Evolutionary conservation across 2,888 invertebrate genomes (phyloP), one percentile per base, ranked within the genome.

Genomic region (Sepioteuthis lessoniana): DNA sequence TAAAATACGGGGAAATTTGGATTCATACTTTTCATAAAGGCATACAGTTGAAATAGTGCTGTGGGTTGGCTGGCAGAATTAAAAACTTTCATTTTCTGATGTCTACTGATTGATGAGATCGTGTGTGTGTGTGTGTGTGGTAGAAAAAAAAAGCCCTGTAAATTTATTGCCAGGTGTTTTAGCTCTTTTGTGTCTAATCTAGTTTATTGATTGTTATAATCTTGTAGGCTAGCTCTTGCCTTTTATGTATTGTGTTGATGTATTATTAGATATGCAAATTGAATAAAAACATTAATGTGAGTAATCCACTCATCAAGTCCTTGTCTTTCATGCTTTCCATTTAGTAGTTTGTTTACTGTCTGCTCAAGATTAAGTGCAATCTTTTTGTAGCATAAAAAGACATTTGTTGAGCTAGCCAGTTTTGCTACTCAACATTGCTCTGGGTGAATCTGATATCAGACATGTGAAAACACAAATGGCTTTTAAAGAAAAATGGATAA

Each of bases 131-230:
- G 76, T 19, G 19, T 35, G n/a, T 35, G 8, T 31, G 31, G 5
- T 31, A 25, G 0, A 60, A 28, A 8, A n/a, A 76, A 35, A 35
- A 76, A n/a, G n/a, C 76, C n/a, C 31, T 35, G 55, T 25, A 55
- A 25, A 55, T 55, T 25, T 55, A 21, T 55, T 55, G 55, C 76
- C 35, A 76, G n/a, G 76, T 76, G 76, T 76, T 76, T 35, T 35
- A 13, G 19, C 35, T 76, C 76, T 76, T 76, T 76, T 76, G n/a
- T 76, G 19, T 76, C n/a, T 76, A 76, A n/a, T n/a, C 76, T 35
- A n/a, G n/a, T 76, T n/a, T 76, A 76, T 76, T 76, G n/a, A 76
- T 76, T 76, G 76, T n/a, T 76, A n/a, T 76, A 76, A 76, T 76
- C 76, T 76, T n/a, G 76, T 76, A 76, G n/a, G 76, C 76, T 76